These are phyloP conservation scores for Habrosyne pyritoides DNA, from an alignment of 2,888 invertebrate species.

Conservation along the genomic window DNA sequence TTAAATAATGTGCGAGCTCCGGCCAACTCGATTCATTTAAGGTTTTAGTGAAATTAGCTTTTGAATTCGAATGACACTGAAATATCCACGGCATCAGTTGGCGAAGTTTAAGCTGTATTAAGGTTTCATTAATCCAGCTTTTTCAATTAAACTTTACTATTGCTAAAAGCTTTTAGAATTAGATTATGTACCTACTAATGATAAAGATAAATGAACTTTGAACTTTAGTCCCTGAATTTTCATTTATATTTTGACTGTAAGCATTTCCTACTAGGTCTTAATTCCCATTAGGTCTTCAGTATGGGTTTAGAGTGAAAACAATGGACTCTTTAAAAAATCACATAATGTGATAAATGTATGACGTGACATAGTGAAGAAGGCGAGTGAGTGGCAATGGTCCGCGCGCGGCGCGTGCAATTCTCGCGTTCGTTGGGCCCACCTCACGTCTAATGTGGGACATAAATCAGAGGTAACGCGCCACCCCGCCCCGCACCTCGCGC, in stretches of 20 bases:
- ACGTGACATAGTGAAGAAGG: conserved; percentile 31
- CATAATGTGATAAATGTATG: conserved; percentile 13
- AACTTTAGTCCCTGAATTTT: conserved; percentile 14
- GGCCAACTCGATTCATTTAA: conserved; percentile 81
- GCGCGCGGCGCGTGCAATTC: conserved; percentile 65
- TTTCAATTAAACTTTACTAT: conserved; percentile 38
- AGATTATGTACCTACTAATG: not conserved
- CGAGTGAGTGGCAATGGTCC: conserved; percentile 60
- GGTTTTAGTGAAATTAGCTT: conserved; percentile 83
- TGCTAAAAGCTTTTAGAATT: conserved; percentile 23
- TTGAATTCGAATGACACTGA: conserved; percentile 77
- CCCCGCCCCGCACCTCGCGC: conserved; percentile 48
- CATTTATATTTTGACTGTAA: conserved; percentile 13
- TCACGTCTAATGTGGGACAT: conserved; percentile 73
- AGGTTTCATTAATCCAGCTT: conserved; percentile 52
- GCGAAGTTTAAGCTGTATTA: conserved; percentile 51
- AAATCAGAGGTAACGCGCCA: conserved; percentile 76
- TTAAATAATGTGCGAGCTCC: conserved; percentile 82
- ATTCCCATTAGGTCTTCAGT: too few species aligned
- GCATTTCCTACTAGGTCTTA: too few species aligned
- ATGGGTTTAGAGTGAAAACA: too few species aligned
- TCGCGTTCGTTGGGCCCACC: conserved; percentile 58
- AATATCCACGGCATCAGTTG: conserved; percentile 62
- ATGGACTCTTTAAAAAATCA: too few species aligned
- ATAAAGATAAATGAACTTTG: conserved; percentile 18